Evolutionary conservation across 2,888 invertebrate species (phyloP).

Genomic region (Epinotia nisella): DNA sequence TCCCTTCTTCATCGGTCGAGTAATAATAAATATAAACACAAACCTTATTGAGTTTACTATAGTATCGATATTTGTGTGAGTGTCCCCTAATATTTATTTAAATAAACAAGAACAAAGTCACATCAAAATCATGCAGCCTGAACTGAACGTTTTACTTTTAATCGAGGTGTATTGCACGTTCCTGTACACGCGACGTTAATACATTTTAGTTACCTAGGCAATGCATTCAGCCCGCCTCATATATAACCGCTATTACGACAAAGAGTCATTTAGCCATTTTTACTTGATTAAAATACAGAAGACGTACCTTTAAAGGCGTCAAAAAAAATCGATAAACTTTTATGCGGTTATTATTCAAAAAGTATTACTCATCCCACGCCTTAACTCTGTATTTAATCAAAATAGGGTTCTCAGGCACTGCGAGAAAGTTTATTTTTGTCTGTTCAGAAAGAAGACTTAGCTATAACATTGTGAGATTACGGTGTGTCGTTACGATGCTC

Average conservation of each 20-base stretch:
- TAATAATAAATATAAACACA: background rate
- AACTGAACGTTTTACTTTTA: background rate
- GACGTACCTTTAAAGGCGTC: constrained; percentile 34
- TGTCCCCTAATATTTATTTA: too few species aligned
- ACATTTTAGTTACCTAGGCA: constrained; percentile 3
- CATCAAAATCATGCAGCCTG: background rate
- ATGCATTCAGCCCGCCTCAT: constrained; percentile 14
- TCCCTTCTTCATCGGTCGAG: background rate
- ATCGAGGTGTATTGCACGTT: background rate
- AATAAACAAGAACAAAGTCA: background rate
- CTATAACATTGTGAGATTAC: constrained; percentile 77
- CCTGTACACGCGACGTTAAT: background rate
- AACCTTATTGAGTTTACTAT: too few species aligned
- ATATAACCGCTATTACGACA: constrained; percentile 1
- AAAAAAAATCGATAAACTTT: constrained; percentile 52
- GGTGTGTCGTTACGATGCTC: constrained; percentile 81
- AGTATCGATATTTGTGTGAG: too few species aligned
- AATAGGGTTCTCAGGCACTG: constrained; percentile 30
- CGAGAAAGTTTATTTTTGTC: constrained; percentile 41
- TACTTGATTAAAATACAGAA: constrained; percentile 42
- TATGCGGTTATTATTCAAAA: constrained; percentile 51
- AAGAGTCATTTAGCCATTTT: constrained; percentile 25
- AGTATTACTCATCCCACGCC: constrained; percentile 50
- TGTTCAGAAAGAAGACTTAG: constrained; percentile 47
- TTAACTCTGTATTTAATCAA: constrained; percentile 39